Evolutionary conservation across 2,113 vertebrate genomes (phyloP).

Genomic region (Ammodytes dubius): DNA sequence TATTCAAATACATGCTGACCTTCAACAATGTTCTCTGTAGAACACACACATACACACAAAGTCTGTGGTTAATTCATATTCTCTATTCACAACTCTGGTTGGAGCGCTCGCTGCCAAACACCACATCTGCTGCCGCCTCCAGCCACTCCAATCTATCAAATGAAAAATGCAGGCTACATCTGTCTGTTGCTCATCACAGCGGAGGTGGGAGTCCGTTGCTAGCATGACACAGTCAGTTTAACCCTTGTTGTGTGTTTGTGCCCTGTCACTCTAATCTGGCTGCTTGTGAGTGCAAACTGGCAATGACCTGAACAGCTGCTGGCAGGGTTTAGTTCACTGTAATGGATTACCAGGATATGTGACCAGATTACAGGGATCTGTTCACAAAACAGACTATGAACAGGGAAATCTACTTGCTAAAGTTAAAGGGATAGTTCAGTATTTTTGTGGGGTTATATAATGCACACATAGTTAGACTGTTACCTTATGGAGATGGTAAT

Average conservation of each 20-base stretch:
- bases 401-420: not conserved
- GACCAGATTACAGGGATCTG: slow-evolving; percentile 37
- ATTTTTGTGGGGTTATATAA: no score
- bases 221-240: slow-evolving; percentile 42
- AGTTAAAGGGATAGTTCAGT: not conserved
- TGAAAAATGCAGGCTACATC: slow-evolving; percentile 67
- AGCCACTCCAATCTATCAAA: slow-evolving; percentile 62
- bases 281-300: not conserved
- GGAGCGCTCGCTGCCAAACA: slow-evolving; percentile 42
- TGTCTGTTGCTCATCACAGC: slow-evolving; percentile 48
- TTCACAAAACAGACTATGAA: slow-evolving; percentile 1
- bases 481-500: no score
- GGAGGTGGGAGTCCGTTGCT: slow-evolving; percentile 37
- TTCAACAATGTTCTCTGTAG: not conserved
- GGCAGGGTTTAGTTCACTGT: not conserved
- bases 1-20: slow-evolving; percentile 16
- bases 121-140: slow-evolving; percentile 72
- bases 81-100: slow-evolving; percentile 36
- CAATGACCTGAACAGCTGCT: slow-evolving; percentile 53
- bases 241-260: slow-evolving; percentile 13
- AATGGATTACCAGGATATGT: slow-evolving; percentile 61
- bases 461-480: not conserved
- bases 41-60: slow-evolving; percentile 15
- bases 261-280: slow-evolving; percentile 51
- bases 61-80: slow-evolving; percentile 62